Conservation (phyloP, 2,888 invertebrate genomes). For the Chrysotoxum bicinctum region DNA sequence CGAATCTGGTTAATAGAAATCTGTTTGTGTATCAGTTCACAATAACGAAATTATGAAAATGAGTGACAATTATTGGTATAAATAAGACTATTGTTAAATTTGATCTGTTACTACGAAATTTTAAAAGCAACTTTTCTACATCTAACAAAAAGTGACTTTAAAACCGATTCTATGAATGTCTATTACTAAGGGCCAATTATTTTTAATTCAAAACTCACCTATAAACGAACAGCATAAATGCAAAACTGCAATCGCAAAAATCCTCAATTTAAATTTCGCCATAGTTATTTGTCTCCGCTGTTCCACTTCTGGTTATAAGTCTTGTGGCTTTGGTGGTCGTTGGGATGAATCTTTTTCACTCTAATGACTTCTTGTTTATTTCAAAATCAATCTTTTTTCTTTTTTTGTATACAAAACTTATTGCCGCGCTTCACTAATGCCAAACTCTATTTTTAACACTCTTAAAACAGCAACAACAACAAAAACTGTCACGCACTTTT, state of each 20-base stretch:
- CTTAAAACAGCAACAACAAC: slow-evolving; percentile 23
- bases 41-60: too few species aligned
- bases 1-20: too few species aligned
- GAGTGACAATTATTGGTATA: too few species aligned
- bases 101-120: too few species aligned
- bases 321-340: not conserved
- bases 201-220: slow-evolving; percentile 66
- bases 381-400: slow-evolving; percentile 63
- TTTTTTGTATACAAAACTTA: slow-evolving; percentile 59
- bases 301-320: slow-evolving; percentile 7
- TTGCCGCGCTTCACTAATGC: slow-evolving; percentile 45
- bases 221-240: slow-evolving; percentile 62
- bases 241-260: slow-evolving; percentile 56
- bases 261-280: slow-evolving; percentile 62
- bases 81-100: too few species aligned
- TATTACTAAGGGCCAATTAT: too few species aligned
- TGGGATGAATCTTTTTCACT: slow-evolving; percentile 1
- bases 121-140: too few species aligned
- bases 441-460: slow-evolving; percentile 65
- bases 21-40: too few species aligned
- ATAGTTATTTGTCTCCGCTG: slow-evolving; percentile 21
- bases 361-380: slow-evolving; percentile 31
- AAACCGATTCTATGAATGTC: too few species aligned
- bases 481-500: slow-evolving; percentile 57
- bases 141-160: too few species aligned